These are phyloP conservation scores for Nemotelus nigrinus DNA, from an alignment of 2,888 invertebrate species.

Conservation along the genomic window DNA sequence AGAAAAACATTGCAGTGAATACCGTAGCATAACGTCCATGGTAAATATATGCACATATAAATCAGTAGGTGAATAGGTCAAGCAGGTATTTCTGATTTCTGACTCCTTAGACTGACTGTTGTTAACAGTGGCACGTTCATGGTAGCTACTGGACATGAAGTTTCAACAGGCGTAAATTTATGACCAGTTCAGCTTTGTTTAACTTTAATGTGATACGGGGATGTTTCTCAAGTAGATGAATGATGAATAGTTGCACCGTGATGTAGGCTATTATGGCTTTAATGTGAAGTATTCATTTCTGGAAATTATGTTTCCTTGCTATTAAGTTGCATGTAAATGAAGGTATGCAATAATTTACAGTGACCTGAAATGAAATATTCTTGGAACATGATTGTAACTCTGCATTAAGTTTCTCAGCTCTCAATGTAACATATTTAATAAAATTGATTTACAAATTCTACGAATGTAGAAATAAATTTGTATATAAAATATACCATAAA, in stretches of 20 bases:
- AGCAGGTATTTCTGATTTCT: background rate
- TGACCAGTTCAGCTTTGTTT: background rate
- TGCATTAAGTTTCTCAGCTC: no score
- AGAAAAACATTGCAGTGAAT: background rate
- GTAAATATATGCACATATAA: conserved; percentile 30
- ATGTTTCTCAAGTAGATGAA: background rate
- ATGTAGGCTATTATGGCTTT: no score
- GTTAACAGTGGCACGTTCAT: background rate
- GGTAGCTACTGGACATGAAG: background rate
- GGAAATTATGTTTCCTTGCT: no score
- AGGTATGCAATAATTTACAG: no score
- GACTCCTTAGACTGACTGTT: background rate
- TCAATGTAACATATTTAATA: no score
- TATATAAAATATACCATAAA: no score
- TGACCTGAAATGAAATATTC: no score
- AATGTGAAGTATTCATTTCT: no score
- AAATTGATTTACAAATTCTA: no score
- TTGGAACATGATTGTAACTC: no score
- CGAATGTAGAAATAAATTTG: no score
- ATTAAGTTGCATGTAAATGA: no score
- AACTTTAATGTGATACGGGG: background rate
- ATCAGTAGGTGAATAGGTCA: conserved; percentile 40
- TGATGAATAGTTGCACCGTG: background rate
- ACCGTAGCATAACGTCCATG: background rate
- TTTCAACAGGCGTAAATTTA: conserved; percentile 23